Evolutionary conservation across 2,888 invertebrate genomes (phyloP), one percentile per base, ranked within the genome.

Genomic region (Phrixothrix hirtus): DNA sequence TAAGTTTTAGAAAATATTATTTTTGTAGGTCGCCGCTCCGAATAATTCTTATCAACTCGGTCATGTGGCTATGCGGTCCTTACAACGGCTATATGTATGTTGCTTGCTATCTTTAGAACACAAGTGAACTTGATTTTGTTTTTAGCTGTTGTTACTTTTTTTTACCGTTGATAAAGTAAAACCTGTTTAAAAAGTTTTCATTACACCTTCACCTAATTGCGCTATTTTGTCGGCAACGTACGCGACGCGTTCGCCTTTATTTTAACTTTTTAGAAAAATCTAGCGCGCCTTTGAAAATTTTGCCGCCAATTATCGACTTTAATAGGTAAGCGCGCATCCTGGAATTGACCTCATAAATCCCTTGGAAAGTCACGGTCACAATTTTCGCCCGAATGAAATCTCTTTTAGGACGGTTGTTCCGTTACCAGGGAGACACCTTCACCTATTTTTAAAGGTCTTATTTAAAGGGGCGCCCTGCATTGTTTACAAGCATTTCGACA

Each of bases 21-120:
- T 63, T 66, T 64, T 65, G 59, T 67, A 67, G 67, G 67, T 66
- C 66, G 66, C 60, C 55, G 62, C 58, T 59, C 59, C 52, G 59
- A 57, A 57, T 57, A 38, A 44, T 59, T 61, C 61, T 67, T 67
- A 65, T 67, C 65, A 60, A 64, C 59, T 61, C 65, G 62, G 66
- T 66, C 67, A 67, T 68, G 67, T 67, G 65, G 65, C 61, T 58
- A 56, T 56, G 42, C 49, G 43, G 46, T 46, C 47, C 43, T 25
- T 36, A 17, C 21, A 17, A 34, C 37, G 10, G 29, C 32, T 13
- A 10, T 36, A 14, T 41, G 45, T 13, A 34, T 15, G 31, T 11
- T 6, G 3, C 13, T 15, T 16, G 38, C 55, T 44, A 54, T 49
- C 38, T 52, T 52, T 52, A 52, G 52, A 45, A 15, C 41, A 16